Evolutionary conservation across 2,888 invertebrate species (phyloP), one percentile per base, ranked within the genome.

Genomic region (Athrips mouffetella): DNA sequence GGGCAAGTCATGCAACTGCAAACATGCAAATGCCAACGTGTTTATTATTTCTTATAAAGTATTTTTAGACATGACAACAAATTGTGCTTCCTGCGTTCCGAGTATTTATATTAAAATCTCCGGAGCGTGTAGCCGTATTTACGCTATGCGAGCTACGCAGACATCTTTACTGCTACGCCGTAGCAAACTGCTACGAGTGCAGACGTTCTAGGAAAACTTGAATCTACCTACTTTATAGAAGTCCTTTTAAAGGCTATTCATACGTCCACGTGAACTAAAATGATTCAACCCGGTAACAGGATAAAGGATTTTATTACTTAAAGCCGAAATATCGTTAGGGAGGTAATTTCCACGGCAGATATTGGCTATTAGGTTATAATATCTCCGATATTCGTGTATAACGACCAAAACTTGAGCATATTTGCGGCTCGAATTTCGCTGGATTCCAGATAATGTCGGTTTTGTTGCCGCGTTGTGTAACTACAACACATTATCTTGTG

Each of bases 311-410:
- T 84, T 85, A 86, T 86, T 84, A 84, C 79, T 78, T 71, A 74
- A 76, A 73, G 70, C 80, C 76, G 82, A 84, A 86, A 86, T 86
- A 82, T 81, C 81, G 85, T 86, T 84, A 83, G 79, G 78, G 77
- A 83, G 77, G 80, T 85, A 86, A 85, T 87, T 85, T 86, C 72
- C 82, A 76, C 71, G 76, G 72, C 81, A 81, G 81, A 86, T 86
- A 86, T 87, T 86, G 86, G 76, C 86, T 85, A 85, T 87, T 86
- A 87, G 82, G 79, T 77, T 65, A 68, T 80, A 81, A 81, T 80
- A 74, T 73, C 74, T 76, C 72, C 79, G 78, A 82, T 85, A 82
- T 81, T 80, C 83, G 78, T 65, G 65, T 68, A 67, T 69, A 67
- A 67, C 65, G 69, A 67, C 60, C 66, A 60, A 65, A 69, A 78